Percentiles rank a stretch among this genome's conserved stretches.
phyloP scores from a whole-genome alignment of 2,797 vertebrate species.

The Anas georgica region DNA sequence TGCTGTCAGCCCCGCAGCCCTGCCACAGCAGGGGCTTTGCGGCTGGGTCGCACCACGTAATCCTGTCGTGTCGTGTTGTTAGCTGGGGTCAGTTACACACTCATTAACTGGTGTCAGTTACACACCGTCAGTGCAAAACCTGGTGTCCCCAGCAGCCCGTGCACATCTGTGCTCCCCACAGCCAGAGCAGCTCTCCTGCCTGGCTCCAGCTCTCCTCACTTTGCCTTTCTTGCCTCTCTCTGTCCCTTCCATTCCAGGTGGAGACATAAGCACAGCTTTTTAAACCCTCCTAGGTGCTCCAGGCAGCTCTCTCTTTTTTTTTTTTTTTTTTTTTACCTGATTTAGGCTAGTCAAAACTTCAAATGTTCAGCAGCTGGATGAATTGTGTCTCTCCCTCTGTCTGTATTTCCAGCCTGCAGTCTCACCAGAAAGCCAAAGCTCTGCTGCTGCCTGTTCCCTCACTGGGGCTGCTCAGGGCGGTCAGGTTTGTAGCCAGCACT shows the following conservation, averaged over 20 bases:
- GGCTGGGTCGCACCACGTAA: rapidly evolving
- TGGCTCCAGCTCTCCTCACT: not conserved
- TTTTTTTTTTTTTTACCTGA: not conserved
- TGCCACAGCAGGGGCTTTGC: rapidly evolving
- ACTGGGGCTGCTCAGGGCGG: not conserved
- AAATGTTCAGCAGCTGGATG: rapidly evolving
- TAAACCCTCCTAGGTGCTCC: not conserved
- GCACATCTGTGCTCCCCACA: rapidly evolving
- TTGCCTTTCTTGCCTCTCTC: not conserved
- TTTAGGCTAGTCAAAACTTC: not conserved
- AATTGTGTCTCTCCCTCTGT: rapidly evolving
- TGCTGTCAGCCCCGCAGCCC: rapidly evolving
- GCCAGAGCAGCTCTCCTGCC: not conserved
- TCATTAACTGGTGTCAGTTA: rapidly evolving
- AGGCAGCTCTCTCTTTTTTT: not conserved
- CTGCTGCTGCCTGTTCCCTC: not conserved
- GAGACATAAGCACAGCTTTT: not conserved
- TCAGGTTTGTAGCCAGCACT: rapidly evolving
- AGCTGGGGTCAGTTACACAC: rapidly evolving
- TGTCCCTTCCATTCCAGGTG: not conserved
- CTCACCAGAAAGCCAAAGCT: not conserved
- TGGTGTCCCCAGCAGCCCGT: rapidly evolving
- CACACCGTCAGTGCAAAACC: not conserved
- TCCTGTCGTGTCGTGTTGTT: not conserved
- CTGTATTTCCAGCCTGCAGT: not conserved